Percentiles rank a stretch among this genome's conserved stretches.
Evolutionary conservation across 2,888 invertebrate species (phyloP).

Genomic region (Cacoxenus indagator): DNA sequence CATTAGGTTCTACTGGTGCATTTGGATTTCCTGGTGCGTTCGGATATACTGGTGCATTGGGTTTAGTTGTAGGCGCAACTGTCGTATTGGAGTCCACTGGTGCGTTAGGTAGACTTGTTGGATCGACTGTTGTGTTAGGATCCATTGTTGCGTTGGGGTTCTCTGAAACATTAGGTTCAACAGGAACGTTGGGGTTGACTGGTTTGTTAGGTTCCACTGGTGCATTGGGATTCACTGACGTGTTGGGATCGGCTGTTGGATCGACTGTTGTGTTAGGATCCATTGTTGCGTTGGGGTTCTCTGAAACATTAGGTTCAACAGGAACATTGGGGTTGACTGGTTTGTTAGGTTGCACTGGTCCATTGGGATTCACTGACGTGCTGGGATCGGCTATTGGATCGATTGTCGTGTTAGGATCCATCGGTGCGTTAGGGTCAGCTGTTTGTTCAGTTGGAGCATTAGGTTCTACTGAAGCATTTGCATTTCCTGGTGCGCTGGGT

Average conservation of each 20-base stretch:
- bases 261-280: conserved; percentile 15
- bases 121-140: conserved; percentile 29
- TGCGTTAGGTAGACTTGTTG: conserved; percentile 35
- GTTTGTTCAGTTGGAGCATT: conserved; percentile 29
- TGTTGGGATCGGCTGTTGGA: conserved; percentile 20
- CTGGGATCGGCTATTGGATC: no score
- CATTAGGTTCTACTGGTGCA: conserved; percentile 29
- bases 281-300: background rate
- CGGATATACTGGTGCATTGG: conserved; percentile 20
- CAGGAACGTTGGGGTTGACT: conserved; percentile 21
- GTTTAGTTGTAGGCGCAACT: conserved; percentile 23
- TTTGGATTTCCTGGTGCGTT: conserved; percentile 21
- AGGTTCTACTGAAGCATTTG: conserved; percentile 28
- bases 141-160: conserved; percentile 21
- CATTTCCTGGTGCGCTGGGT: conserved; percentile 18
- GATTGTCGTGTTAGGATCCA: conserved; percentile 19
- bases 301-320: background rate
- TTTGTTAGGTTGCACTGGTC: conserved; percentile 22
- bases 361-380: conserved; percentile 28
- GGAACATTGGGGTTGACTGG: conserved; percentile 31
- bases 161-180: conserved; percentile 26
- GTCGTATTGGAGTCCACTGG: conserved; percentile 35
- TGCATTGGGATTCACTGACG: conserved; percentile 14
- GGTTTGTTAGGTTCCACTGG: conserved; percentile 19
- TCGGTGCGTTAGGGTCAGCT: conserved; percentile 27